Conservation (phyloP, 2,888 invertebrate species). For the Cyaniris semiargus region DNA sequence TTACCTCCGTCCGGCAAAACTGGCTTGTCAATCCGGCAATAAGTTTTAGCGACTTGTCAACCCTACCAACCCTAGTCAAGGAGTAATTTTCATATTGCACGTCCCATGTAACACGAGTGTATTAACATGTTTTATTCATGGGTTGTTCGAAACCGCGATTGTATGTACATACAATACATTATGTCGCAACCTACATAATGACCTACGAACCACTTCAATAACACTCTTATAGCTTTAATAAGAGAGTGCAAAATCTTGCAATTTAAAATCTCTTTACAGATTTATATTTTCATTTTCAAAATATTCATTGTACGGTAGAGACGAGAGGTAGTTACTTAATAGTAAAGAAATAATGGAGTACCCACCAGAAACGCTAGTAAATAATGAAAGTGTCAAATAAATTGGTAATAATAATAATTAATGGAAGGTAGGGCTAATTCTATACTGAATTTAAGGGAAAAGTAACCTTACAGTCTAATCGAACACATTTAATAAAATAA, state of each 20-base stretch:
- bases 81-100: slow-evolving; percentile 7
- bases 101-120: background rate
- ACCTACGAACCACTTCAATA: background rate
- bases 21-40: too few species aligned
- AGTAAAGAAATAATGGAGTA: too few species aligned
- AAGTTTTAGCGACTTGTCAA: too few species aligned
- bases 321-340: too few species aligned
- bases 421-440: too few species aligned
- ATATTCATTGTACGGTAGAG: too few species aligned
- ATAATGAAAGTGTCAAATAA: too few species aligned
- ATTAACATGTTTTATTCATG: slow-evolving; percentile 2
- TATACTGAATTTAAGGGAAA: too few species aligned
- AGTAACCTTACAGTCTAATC: background rate
- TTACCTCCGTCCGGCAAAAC: too few species aligned
- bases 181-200: background rate
- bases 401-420: too few species aligned
- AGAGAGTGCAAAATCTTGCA: background rate
- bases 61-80: background rate
- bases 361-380: too few species aligned
- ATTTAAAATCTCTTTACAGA: background rate
- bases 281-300: background rate
- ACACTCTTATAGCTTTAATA: slow-evolving; percentile 1
- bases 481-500: background rate
- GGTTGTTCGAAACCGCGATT: background rate
- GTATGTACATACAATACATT: slow-evolving; percentile 4